Percentiles rank a stretch among this genome's conserved stretches.
These are phyloP conservation scores for Epinotia bilunana DNA, from an alignment of 2,888 invertebrate species.

Conservation along the genomic window DNA sequence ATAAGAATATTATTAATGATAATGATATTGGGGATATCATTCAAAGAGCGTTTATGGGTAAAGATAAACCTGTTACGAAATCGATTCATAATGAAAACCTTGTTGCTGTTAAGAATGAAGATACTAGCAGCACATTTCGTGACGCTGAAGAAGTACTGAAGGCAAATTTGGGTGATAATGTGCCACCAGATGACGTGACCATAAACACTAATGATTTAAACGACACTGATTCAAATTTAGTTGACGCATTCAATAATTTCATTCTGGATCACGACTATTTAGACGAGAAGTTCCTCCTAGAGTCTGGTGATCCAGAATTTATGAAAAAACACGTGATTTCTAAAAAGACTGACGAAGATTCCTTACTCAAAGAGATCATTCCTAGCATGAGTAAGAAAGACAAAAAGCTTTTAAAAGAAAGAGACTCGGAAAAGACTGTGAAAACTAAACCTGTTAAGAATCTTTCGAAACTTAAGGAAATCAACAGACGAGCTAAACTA, in stretches of 20 bases:
- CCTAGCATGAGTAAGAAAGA: slow-evolving; percentile 27
- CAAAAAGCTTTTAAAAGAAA: not conserved
- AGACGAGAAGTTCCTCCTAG: slow-evolving; percentile 31
- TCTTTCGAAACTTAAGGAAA: slow-evolving; percentile 1
- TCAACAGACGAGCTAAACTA: slow-evolving; percentile 3
- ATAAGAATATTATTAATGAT: slow-evolving; percentile 10
- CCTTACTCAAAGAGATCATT: slow-evolving; percentile 31
- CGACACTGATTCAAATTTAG: slow-evolving; percentile 38
- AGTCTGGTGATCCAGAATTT: slow-evolving; percentile 24
- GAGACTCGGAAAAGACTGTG: not conserved
- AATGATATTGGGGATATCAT: slow-evolving; percentile 16
- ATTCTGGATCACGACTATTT: slow-evolving; percentile 34
- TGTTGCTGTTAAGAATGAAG: slow-evolving; percentile 16
- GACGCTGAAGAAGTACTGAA: slow-evolving; percentile 28
- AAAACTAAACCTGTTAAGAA: slow-evolving; percentile 14
- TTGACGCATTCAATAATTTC: slow-evolving; percentile 36
- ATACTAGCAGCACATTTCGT: slow-evolving; percentile 1
- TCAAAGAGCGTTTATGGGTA: slow-evolving; percentile 4
- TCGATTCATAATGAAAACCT: slow-evolving; percentile 1
- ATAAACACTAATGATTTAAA: slow-evolving; percentile 37
- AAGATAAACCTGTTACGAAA: slow-evolving; percentile 21
- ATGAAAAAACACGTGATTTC: slow-evolving; percentile 23
- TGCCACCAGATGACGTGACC: slow-evolving; percentile 31
- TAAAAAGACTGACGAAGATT: slow-evolving; percentile 24
- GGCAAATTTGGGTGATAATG: slow-evolving; percentile 13